These are phyloP conservation scores for Scaeva pyrastri DNA, from an alignment of 2,888 invertebrate genomes.

Conservation along the genomic window DNA sequence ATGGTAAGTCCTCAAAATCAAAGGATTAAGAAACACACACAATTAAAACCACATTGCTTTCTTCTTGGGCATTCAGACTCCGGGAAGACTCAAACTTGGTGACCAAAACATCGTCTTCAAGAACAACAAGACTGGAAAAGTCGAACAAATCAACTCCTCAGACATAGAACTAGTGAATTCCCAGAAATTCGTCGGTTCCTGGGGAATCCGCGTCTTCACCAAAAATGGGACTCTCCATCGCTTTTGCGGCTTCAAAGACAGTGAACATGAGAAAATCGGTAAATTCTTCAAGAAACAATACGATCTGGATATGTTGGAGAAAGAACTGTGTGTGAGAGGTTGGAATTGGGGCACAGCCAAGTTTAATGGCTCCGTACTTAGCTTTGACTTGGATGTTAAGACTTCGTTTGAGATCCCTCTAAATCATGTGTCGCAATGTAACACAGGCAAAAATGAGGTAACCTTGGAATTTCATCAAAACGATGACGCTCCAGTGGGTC, in stretches of 20 bases:
- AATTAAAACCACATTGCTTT: background rate
- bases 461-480: conserved; percentile 99
- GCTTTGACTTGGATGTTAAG: conserved; percentile 92
- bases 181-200: conserved; percentile 95
- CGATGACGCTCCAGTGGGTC: conserved; percentile 98
- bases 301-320: conserved; percentile 93
- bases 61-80: conserved; percentile 87
- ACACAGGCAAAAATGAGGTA: conserved; percentile 98
- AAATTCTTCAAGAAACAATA: conserved; percentile 94
- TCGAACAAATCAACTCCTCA: conserved; percentile 92
- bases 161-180: conserved; percentile 97
- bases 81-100: conserved; percentile 95
- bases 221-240: conserved; percentile 95
- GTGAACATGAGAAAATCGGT: conserved; percentile 96
- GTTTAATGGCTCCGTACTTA: conserved; percentile 94
- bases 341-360: conserved; percentile 99
- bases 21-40: background rate
- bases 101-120: conserved; percentile 96
- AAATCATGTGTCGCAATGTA: conserved; percentile 97
- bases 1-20: conserved; percentile 88
- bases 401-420: conserved; percentile 98
- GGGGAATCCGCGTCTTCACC: conserved; percentile 94
- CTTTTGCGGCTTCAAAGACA: conserved; percentile 97
- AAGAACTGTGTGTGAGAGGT: conserved; percentile 96
- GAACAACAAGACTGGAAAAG: conserved; percentile 97